Percentiles rank a stretch among this genome's conserved stretches.
phyloP scores from a whole-genome alignment of 2,797 vertebrate genomes.

The Spondyliosoma cantharus region DNA sequence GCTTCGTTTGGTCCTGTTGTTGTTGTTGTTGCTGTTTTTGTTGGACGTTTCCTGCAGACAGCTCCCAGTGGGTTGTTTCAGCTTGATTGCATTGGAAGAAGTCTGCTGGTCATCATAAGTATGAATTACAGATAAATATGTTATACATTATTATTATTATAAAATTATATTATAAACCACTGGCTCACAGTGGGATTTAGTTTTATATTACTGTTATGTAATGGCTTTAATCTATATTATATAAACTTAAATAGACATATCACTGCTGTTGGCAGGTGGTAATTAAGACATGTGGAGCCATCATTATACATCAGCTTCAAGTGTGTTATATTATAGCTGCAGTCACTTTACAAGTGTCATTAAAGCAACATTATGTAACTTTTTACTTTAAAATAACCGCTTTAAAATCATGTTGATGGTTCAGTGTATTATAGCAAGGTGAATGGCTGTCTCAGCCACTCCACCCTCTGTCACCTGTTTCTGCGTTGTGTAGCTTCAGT shows the following conservation, averaged over 20 bases:
- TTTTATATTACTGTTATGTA: no score
- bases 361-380: no score
- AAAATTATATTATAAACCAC: not conserved
- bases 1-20: not conserved
- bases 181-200: not conserved
- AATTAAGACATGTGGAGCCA: slow-evolving; percentile 9
- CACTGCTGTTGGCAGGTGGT: not conserved
- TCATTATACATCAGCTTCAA: not conserved
- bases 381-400: no score
- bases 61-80: slow-evolving; percentile 14
- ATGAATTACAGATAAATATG: not conserved
- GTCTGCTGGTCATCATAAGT: not conserved
- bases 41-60: slow-evolving; percentile 8
- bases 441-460: no score
- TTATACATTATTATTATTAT: no score
- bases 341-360: no score
- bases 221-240: not conserved
- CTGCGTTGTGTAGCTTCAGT: no score
- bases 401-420: no score
- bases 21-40: not conserved
- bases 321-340: not conserved
- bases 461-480: no score
- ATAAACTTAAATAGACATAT: not conserved
- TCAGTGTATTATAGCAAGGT: no score
- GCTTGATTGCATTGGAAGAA: slow-evolving; percentile 13